These are phyloP conservation scores for Genyomyrus donnyi DNA, from an alignment of 2,113 vertebrate species.

Conservation along the genomic window DNA sequence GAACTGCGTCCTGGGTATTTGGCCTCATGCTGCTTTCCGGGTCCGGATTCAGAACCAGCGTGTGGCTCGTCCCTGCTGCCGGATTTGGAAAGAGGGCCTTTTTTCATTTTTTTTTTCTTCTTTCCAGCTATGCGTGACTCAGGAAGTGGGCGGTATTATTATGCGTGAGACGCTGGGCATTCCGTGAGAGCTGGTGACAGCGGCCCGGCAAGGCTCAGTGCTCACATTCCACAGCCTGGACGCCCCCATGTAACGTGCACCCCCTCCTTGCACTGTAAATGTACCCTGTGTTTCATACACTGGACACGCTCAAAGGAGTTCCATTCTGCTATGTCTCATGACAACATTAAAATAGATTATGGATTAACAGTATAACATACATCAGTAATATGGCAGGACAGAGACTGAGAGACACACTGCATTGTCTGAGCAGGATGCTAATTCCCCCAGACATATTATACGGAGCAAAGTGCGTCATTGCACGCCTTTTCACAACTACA, in stretches of 20 bases:
- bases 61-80: neutral
- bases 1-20: neutral
- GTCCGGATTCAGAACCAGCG: neutral
- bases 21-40: neutral
- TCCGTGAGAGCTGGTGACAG: neutral
- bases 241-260: neutral
- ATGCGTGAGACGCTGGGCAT: slow-evolving; percentile 6
- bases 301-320: neutral
- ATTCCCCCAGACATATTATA: slow-evolving; percentile 27
- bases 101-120: neutral
- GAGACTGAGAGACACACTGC: slow-evolving; percentile 20
- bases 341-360: slow-evolving; percentile 23
- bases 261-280: neutral
- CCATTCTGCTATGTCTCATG: slow-evolving; percentile 26
- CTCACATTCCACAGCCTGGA: neutral
- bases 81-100: neutral
- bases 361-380: slow-evolving; percentile 1
- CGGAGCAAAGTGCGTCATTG: neutral
- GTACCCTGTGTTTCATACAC: slow-evolving; percentile 7
- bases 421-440: neutral
- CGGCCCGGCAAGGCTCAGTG: neutral
- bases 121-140: neutral
- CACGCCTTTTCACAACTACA: neutral
- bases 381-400: slow-evolving; percentile 19
- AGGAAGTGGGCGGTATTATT: neutral